A percentile compares a stretch with the other conserved stretches of the same genome.
These are phyloP conservation scores for Aleiodes alternator DNA, from an alignment of 2,888 invertebrate genomes.

Conservation along the genomic window DNA sequence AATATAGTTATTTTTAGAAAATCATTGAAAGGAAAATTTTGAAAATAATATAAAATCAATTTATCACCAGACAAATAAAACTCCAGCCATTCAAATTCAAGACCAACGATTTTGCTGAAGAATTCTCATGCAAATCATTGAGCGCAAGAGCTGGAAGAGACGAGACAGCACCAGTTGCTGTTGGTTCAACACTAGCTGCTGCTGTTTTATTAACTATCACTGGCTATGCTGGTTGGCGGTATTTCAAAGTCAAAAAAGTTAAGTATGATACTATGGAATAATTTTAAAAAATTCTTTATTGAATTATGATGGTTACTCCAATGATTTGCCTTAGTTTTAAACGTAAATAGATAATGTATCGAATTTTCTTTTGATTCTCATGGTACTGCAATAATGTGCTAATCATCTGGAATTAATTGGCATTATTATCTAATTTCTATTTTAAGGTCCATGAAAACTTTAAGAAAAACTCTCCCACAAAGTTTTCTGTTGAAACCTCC, in stretches of 20 bases:
- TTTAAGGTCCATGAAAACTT: no score
- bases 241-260: slow-evolving; percentile 92
- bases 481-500: no score
- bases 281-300: slow-evolving; percentile 52
- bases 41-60: slow-evolving; percentile 4
- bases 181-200: slow-evolving; percentile 89
- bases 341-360: no score
- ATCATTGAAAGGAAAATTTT: slow-evolving; percentile 10
- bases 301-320: no score
- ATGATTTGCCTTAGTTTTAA: no score
- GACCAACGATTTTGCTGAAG: slow-evolving; percentile 83
- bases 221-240: slow-evolving; percentile 90
- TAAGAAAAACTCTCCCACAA: no score
- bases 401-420: no score
- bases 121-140: slow-evolving; percentile 81
- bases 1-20: slow-evolving; percentile 18
- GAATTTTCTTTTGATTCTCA: no score
- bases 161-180: slow-evolving; percentile 89
- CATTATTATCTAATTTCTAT: no score
- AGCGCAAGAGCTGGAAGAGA: slow-evolving; percentile 80
- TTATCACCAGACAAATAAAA: slow-evolving; percentile 76
- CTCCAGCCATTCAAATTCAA: slow-evolving; percentile 94
- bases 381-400: no score
- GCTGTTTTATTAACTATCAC: slow-evolving; percentile 88
- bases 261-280: slow-evolving; percentile 95